Evolutionary conservation across 2,888 invertebrate species (phyloP), one percentile per base, ranked within the genome.

Genomic region (Phortica magna): DNA sequence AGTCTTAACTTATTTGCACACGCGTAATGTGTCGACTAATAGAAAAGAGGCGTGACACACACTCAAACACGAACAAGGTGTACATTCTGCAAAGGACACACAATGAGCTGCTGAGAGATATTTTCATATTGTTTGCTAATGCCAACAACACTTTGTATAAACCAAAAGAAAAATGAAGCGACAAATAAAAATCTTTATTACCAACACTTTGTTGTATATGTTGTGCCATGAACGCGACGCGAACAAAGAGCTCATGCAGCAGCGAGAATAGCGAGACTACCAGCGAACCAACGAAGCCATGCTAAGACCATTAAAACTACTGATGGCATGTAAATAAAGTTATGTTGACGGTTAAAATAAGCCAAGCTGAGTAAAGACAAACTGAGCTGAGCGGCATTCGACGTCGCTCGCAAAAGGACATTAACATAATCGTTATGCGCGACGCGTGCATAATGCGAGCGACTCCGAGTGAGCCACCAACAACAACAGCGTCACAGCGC

Each of bases 381-480:
- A 83, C 81, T 78, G 83, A 73, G 64, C 53, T 39, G 65, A 77
- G 79, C 78, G 77, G 41, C 14, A 65, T 59, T n/a, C 61, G 48
- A 75, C 76, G 59, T 0, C 76, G n/a, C 65, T 57, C 43, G 55
- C 65, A 31, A 74, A 64, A 79, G 79, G 77, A 87, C 87, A 86
- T 86, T 88, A 88, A 83, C 86, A 86, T 86, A 86, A 86, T 88
- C 88, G 86, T 88, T 86, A 88, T 88, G 83, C 83, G 84, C 81
- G 87, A 83, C 87, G 85, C 88, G 85, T 83, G 82, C 84, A 86
- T 86, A 87, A 88, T 86, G 85, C 79, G 73, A 61, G 72, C 77
- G 70, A 10, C 59, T n/a, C n/a, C n/a, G 31, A 19, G 41, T 53
- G 57, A 64, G 57, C 17, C 14, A 5, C 17, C 22, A n/a, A 77